Evolutionary conservation across 2,888 invertebrate genomes (phyloP), one percentile per base, ranked within the genome.

Genomic region (Microchrysa polita): DNA sequence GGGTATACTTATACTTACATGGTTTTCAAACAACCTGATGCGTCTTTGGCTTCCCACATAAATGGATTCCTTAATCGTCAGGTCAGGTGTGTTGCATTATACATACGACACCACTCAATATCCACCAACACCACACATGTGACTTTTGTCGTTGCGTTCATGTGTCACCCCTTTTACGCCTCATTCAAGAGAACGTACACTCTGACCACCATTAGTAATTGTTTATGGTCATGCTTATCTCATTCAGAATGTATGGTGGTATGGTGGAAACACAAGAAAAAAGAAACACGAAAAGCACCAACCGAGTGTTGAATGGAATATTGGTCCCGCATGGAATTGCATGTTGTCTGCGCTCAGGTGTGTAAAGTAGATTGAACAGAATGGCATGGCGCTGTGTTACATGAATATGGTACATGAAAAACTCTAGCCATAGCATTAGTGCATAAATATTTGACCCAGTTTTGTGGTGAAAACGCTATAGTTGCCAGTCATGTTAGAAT

Each of bases 151-250:
- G n/a, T n/a, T 34, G 27, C 27, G 4, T 34, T 48, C 48, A 48
- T 12, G 5, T n/a, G 12, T 42, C 42, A 42, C 12, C 7, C 42
- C 16, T 48, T 48, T 10, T 48, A 42, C 42, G 12, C 16, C 48
- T 12, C 2, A 48, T n/a, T 12, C 16, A 48, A 48, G 16, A n/a
- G 27, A 5, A 34, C 7, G 4, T 7, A 34, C 16, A n/a, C 48
- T n/a, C 48, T 48, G 48, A 48, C 48, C 48, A 48, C 48, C 48
- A 48, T 48, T 48, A 48, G 48, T 48, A n/a, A 48, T 48, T 48
- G 48, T 48, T 48, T 48, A 48, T 48, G 48, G 48, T 48, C 48
- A 48, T 48, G 48, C 48, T 48, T n/a, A 48, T 12, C 48, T 48
- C 48, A 48, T 48, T 12, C 14, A 48, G 48, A 48, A 48, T 48